These are phyloP conservation scores for Cepaea nemoralis DNA, from an alignment of 1,140 invertebrate genomes.

Conservation along the genomic window DNA sequence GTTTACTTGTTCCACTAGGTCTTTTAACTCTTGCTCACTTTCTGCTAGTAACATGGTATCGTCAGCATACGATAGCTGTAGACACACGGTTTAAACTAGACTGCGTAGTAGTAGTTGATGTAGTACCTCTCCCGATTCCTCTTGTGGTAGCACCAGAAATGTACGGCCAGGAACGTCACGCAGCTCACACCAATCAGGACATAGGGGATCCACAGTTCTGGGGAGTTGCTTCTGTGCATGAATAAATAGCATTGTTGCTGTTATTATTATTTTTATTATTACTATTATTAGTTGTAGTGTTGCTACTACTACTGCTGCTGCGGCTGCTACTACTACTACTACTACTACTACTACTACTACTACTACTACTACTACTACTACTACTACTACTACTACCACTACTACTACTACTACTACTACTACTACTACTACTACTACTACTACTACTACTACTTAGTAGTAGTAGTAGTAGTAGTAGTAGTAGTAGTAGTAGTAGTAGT, in stretches of 20 bases:
- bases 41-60: too few relatives aligned
- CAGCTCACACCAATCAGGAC: slow-evolving; percentile 37
- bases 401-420: neutral
- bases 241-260: too few relatives aligned
- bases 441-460: too few relatives aligned
- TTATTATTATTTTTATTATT: too few relatives aligned
- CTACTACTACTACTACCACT: neutral
- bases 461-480: too few relatives aligned
- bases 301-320: neutral
- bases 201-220: slow-evolving; percentile 38
- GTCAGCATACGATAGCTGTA: too few relatives aligned
- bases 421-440: neutral
- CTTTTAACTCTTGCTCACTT: too few relatives aligned
- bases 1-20: too few relatives aligned
- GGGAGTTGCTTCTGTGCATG: neutral
- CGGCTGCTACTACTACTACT: neutral
- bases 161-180: slow-evolving; percentile 36
- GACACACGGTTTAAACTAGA: too few relatives aligned
- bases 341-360: neutral
- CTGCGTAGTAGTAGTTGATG: too few relatives aligned
- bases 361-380: neutral
- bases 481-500: too few relatives aligned
- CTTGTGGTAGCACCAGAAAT: slow-evolving; percentile 41
- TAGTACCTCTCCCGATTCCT: slow-evolving; percentile 38
- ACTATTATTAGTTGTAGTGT: neutral